Evolutionary conservation across 2,113 vertebrate species (phyloP).

Genomic region (Tragelaphus imberbis): DNA sequence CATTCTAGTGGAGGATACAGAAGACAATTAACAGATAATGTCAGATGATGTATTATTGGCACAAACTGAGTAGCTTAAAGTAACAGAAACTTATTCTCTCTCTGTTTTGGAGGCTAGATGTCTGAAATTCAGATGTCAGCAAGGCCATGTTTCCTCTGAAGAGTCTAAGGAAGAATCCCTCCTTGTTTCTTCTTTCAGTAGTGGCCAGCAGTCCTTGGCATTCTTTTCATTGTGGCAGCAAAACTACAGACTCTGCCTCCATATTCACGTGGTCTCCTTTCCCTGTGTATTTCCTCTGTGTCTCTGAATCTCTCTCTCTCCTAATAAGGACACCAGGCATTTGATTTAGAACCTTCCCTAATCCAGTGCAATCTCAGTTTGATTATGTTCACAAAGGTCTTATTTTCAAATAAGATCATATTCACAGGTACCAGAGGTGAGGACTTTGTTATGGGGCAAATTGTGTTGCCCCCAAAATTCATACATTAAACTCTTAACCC

Average conservation of each 20-base stretch:
- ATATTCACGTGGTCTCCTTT: background rate
- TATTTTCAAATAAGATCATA: background rate
- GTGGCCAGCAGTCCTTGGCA: background rate
- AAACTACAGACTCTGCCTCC: background rate
- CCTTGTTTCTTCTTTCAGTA: background rate
- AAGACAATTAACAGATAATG: constrained; percentile 6
- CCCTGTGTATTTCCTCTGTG: background rate
- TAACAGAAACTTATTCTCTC: background rate
- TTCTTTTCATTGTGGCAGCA: background rate
- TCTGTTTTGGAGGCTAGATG: background rate
- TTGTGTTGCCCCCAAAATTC: background rate
- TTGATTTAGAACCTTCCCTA: background rate
- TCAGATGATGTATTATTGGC: background rate
- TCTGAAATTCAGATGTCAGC: background rate
- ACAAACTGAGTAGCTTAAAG: background rate
- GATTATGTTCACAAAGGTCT: background rate
- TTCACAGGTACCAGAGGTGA: background rate
- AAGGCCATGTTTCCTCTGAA: background rate
- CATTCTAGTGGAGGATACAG: background rate
- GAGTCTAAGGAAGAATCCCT: background rate
- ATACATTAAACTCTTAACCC: background rate
- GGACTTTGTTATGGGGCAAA: background rate
- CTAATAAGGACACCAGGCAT: background rate
- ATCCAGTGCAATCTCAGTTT: background rate
- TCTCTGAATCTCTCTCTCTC: background rate